Evolutionary conservation across 2,888 invertebrate species (phyloP).

Genomic region (Spisula subtruncata): DNA sequence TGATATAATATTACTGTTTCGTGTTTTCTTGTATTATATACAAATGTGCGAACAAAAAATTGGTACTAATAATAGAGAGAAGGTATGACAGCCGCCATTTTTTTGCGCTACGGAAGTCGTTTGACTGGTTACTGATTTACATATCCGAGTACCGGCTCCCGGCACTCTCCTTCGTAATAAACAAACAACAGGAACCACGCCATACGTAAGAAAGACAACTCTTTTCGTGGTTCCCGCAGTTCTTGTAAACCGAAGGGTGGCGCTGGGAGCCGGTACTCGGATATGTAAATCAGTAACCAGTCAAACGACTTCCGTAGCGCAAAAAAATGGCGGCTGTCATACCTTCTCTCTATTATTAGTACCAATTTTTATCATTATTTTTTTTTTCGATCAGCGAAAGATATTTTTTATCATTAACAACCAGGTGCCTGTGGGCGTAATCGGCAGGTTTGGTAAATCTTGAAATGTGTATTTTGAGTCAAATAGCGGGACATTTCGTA

Average conservation of each 20-base stretch:
- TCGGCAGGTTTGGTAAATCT: no score
- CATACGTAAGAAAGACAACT: neutral
- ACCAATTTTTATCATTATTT: neutral
- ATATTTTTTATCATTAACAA: neutral
- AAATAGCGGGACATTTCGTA: no score
- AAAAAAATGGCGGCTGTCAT: neutral
- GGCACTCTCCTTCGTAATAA: neutral
- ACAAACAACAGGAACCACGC: no score
- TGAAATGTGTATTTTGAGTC: no score
- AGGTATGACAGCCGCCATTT: no score
- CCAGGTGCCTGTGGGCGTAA: neutral
- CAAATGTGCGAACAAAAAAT: neutral
- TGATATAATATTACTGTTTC: constrained; percentile 1
- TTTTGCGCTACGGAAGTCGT: neutral
- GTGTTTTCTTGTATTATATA: constrained; percentile 1
- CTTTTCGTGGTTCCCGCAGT: neutral
- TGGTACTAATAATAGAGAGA: no score
- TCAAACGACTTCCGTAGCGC: constrained; percentile 1
- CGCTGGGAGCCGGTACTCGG: neutral
- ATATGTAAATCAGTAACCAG: neutral
- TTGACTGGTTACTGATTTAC: neutral
- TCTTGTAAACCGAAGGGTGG: neutral
- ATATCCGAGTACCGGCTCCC: neutral
- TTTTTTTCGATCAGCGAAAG: neutral
- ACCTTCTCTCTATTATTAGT: neutral